Percentiles rank a stretch among this genome's conserved stretches.
Evolutionary conservation across 2,797 vertebrate species (phyloP).

Genomic region (Crax fasciolata): DNA sequence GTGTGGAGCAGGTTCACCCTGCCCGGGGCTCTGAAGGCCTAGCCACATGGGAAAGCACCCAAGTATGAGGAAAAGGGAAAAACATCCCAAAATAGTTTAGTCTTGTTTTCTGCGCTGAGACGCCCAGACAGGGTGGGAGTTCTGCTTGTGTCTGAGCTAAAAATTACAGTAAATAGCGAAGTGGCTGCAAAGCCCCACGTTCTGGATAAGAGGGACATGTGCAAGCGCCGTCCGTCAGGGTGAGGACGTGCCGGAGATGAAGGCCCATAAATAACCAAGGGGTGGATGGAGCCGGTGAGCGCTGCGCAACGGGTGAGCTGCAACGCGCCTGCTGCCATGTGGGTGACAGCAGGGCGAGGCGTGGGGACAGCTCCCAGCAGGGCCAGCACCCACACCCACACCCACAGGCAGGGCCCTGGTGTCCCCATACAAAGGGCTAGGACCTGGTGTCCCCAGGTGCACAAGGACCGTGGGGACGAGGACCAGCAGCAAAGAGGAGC

Average conservation of each 20-base stretch:
- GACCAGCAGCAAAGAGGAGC: background rate
- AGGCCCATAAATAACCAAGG: background rate
- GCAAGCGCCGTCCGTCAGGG: background rate
- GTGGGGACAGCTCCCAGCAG: accelerated
- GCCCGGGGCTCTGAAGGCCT: constrained; percentile 20
- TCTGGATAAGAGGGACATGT: constrained; percentile 51
- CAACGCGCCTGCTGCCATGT: background rate
- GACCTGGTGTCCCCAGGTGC: background rate
- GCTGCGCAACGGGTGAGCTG: background rate
- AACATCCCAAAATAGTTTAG: constrained; percentile 82
- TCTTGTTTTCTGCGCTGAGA: constrained; percentile 77
- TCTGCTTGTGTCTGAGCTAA: constrained; percentile 80
- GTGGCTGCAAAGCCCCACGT: constrained; percentile 61
- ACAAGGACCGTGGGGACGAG: background rate
- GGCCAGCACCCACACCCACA: background rate
- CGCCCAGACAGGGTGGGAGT: constrained; percentile 81
- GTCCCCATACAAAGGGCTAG: too few relatives aligned
- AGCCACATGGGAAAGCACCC: constrained; percentile 81
- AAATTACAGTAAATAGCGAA: constrained; percentile 77
- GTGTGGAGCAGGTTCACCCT: constrained; percentile 71
- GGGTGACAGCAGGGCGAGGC: background rate
- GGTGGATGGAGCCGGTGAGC: background rate
- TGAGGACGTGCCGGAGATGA: accelerated
- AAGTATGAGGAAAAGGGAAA: constrained; percentile 80
- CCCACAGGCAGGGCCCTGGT: too few relatives aligned